phyloP scores from a whole-genome alignment of 2,113 vertebrate species.

The Tupaia chinensis region DNA sequence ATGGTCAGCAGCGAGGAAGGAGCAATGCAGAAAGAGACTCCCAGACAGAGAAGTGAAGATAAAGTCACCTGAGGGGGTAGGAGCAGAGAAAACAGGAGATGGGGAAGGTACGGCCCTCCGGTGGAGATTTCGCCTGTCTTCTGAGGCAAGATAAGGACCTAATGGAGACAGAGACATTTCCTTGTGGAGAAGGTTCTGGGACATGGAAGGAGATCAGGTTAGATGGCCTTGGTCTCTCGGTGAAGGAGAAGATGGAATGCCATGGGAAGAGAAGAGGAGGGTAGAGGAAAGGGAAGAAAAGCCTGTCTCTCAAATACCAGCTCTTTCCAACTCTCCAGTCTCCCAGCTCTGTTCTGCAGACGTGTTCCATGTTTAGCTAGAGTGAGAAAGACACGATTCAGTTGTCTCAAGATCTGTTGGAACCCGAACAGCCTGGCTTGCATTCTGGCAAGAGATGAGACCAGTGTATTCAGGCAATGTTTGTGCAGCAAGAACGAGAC shows the following conservation, averaged over 20 bases:
- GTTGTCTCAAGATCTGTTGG: neutral
- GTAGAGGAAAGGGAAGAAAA: neutral
- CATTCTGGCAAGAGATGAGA: neutral
- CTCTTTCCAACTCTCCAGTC: neutral
- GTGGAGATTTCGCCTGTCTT: neutral
- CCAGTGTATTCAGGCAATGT: neutral
- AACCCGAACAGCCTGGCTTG: neutral
- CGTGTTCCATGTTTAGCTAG: neutral
- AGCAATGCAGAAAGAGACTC: neutral
- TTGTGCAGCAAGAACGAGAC: neutral
- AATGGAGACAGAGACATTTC: neutral
- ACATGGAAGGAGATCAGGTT: neutral
- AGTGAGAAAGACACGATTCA: neutral
- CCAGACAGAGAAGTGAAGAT: neutral
- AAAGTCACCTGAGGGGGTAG: neutral
- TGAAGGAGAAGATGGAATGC: neutral
- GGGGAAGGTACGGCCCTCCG: neutral
- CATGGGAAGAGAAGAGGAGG: neutral
- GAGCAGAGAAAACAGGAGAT: neutral
- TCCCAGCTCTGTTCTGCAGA: neutral
- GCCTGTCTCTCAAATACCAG: neutral
- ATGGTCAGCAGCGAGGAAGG: neutral
- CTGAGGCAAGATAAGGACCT: neutral
- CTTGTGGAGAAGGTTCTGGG: neutral
- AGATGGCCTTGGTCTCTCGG: neutral